Conservation (phyloP, 2,797 vertebrate species). For the Sebastes iracundus region DNA sequence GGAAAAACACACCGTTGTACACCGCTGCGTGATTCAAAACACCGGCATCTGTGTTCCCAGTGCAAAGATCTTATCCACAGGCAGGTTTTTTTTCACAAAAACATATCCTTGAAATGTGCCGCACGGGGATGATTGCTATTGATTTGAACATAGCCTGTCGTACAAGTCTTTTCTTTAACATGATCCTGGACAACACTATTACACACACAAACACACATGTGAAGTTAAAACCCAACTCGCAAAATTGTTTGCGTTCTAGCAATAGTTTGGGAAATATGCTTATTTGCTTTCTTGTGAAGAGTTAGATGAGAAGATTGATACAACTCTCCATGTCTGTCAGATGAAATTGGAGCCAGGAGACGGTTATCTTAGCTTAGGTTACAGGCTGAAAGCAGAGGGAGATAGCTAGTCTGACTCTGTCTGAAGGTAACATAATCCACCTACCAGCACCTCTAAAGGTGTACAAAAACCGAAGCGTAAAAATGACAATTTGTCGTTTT, state of each 20-base stretch:
- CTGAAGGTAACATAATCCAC: too few relatives aligned
- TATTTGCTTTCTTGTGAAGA: not conserved
- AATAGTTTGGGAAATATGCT: not conserved
- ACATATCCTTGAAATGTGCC: slow-evolving; percentile 21
- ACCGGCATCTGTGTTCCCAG: slow-evolving; percentile 37
- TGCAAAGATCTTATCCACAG: slow-evolving; percentile 28
- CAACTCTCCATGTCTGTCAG: too few relatives aligned
- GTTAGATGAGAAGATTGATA: too few relatives aligned
- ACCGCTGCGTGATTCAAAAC: slow-evolving; percentile 25
- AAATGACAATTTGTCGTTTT: not conserved
- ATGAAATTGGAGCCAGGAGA: too few relatives aligned
- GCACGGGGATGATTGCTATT: slow-evolving; percentile 26
- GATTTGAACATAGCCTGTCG: slow-evolving; percentile 6
- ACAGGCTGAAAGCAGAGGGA: too few relatives aligned
- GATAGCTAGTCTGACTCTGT: too few relatives aligned
- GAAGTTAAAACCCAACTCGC: not conserved
- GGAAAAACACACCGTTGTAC: slow-evolving; percentile 34
- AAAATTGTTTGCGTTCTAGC: not conserved
- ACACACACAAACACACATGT: not conserved
- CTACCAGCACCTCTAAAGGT: not conserved
- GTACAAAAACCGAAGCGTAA: too few relatives aligned
- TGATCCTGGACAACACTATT: not conserved
- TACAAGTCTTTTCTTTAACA: not conserved
- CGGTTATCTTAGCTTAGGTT: too few relatives aligned
- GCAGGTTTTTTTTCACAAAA: slow-evolving; percentile 4